Evolutionary conservation across 2,797 vertebrate species (phyloP), one percentile per base, ranked within the genome.

Genomic region (Halcyon leucocephala): DNA sequence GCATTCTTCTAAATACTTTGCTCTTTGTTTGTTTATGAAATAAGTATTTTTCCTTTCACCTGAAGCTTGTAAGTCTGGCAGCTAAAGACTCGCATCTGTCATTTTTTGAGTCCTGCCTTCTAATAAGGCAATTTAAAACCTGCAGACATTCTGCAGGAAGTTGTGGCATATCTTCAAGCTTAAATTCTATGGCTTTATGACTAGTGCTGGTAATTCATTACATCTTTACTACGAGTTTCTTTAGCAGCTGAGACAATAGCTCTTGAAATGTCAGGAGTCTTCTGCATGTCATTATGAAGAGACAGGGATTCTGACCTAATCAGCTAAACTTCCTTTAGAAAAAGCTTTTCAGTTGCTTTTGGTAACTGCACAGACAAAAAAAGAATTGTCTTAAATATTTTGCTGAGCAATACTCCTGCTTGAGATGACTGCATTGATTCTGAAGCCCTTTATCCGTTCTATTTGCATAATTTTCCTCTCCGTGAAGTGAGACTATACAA

Each of bases 91-190:
- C 64, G 26, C 12, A 10, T 58, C 13, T 72, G 7, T 37, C 4
- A 28, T 41, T 55, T 46, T 52, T 57, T 42, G 24, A 61, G 48
- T 46, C 22, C 7, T 73, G 39, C 57, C 46, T 72, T 90, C 25
- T 37, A n/a, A 7, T 58, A 60, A 33, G 33, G 26, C 3, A 22
- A 18, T 58, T 25, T 3, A 51, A n/a, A 71, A 48, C 11, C 62
- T 58, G 9, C 0, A 62, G 28, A 28, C 7, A 18, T 54, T 54
- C 29, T 54, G 29, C 29, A 0, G 1, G 2, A 8, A 41, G 9
- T 21, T 48, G 44, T 35, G 20, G 33, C 33, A 5, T 80, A 86
- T 49, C 42, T 70, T 80, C 55, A 73, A 60, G 33, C 55, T 70
- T 73, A 29, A 86, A 58, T 65, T 61, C 19, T 46, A 1, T 52